Evolutionary conservation across 1,140 invertebrate genomes (phyloP).

Genomic region (Pseudomyrmex gracilis): DNA sequence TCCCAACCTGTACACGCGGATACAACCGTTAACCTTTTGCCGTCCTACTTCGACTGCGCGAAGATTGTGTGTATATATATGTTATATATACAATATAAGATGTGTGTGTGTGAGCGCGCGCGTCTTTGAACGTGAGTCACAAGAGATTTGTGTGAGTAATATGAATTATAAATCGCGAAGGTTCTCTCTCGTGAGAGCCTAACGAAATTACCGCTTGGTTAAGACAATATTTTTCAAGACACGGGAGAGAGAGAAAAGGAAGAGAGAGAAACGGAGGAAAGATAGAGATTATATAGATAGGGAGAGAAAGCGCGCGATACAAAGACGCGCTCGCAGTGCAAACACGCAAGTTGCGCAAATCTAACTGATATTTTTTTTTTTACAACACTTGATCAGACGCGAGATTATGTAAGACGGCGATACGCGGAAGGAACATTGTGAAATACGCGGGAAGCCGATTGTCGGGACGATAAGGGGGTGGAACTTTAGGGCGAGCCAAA

Average conservation of each 20-base stretch:
- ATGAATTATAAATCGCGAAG: constrained; percentile 72
- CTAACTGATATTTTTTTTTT: background rate
- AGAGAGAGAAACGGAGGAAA: constrained; percentile 31
- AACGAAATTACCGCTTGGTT: constrained; percentile 54
- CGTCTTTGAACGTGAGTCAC: constrained; percentile 67
- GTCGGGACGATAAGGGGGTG: background rate
- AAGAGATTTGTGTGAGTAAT: constrained; percentile 68
- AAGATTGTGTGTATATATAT: background rate
- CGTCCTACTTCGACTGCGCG: constrained; percentile 67
- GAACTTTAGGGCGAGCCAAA: too few species aligned
- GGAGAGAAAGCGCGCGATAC: constrained; percentile 12
- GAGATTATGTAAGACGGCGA: background rate
- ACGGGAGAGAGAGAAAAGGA: constrained; percentile 1
- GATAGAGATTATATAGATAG: constrained; percentile 31
- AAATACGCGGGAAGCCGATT: background rate
- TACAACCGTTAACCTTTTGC: constrained; percentile 75
- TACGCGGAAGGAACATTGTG: background rate
- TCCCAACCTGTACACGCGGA: constrained; percentile 62
- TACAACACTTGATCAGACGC: background rate
- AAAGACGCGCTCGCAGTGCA: constrained; percentile 25
- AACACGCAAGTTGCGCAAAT: constrained; percentile 19
- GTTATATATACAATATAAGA: too few species aligned
- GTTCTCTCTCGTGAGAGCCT: constrained; percentile 49
- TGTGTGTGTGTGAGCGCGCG: constrained; percentile 28
- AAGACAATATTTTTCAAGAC: constrained; percentile 62